Conservation (phyloP, 2,113 vertebrate species). For the Bubo scandiacus region DNA sequence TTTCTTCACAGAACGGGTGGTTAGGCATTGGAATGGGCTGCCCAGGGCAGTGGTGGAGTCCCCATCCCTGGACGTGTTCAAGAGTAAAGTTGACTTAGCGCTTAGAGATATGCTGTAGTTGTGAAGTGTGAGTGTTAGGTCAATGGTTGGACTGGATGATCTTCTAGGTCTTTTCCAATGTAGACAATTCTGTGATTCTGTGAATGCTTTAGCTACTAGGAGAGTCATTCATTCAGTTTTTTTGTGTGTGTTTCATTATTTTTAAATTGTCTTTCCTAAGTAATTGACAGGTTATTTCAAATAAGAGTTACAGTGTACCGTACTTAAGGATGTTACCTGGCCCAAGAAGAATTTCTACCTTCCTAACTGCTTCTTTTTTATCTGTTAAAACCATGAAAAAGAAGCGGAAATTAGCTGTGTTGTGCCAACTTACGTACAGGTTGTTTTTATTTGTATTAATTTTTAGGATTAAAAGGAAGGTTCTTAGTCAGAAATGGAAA, state of each 20-base stretch:
- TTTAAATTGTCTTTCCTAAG: not conserved
- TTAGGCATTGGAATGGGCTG: too few relatives aligned
- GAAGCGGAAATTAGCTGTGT: not conserved
- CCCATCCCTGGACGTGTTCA: too few relatives aligned
- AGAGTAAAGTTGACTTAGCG: too few relatives aligned
- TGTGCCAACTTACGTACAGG: fast-evolving
- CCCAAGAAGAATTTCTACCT: not conserved
- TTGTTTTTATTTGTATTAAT: not conserved
- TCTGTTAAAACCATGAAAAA: not conserved
- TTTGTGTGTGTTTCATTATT: not conserved
- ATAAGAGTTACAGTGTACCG: not conserved
- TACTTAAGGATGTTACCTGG: not conserved
- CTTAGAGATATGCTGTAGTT: too few relatives aligned
- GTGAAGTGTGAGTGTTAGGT: too few relatives aligned
- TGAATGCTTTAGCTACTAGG: not conserved
- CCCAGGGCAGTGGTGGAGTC: too few relatives aligned
- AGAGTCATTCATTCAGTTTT: not conserved
- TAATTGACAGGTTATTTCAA: not conserved
- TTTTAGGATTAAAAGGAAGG: not conserved
- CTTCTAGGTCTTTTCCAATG: too few relatives aligned
- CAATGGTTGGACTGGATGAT: too few relatives aligned
- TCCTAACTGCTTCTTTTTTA: not conserved
- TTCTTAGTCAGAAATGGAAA: not conserved
- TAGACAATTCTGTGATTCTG: too few relatives aligned
- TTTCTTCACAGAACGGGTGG: too few relatives aligned